phyloP scores from a whole-genome alignment of 2,113 vertebrate species.

The Spilogale gracilis region DNA sequence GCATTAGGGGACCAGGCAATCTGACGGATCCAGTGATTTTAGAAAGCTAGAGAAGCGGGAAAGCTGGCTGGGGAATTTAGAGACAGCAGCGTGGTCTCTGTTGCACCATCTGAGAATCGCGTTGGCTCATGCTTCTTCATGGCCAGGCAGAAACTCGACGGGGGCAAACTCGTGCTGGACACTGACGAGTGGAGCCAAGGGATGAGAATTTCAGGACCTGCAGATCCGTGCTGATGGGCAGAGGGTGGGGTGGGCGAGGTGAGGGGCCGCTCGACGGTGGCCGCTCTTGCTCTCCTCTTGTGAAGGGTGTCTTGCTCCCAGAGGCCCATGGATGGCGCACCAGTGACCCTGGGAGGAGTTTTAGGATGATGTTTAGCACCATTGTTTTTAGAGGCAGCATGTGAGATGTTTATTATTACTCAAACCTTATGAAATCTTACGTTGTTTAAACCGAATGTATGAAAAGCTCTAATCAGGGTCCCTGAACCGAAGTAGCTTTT shows the following conservation, averaged over 20 bases:
- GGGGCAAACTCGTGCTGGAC: background rate
- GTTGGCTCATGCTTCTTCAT: conserved; percentile 16
- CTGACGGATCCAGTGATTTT: conserved; percentile 64
- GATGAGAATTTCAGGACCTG: background rate
- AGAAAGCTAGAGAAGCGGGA: conserved; percentile 62
- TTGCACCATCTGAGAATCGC: conserved; percentile 14
- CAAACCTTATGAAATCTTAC: background rate
- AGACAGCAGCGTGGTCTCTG: conserved; percentile 21
- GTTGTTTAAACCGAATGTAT: conserved; percentile 25
- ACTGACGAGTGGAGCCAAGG: background rate
- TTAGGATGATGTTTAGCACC: background rate
- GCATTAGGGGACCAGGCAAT: conserved; percentile 54
- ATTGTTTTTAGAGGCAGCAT: background rate
- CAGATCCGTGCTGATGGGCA: background rate
- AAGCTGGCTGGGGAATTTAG: conserved; percentile 54
- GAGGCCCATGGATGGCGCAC: background rate
- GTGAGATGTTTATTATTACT: background rate
- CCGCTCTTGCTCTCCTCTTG: background rate
- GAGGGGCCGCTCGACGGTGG: background rate
- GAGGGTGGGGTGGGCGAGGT: background rate
- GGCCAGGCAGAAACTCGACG: background rate
- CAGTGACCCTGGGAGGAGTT: background rate
- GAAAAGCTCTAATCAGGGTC: background rate
- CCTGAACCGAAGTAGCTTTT: background rate
- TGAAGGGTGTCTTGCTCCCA: background rate